A percentile compares a stretch with the other conserved stretches of the same genome.
Conservation (phyloP, 2,888 invertebrate genomes). For the Oscheius sp. region DNA sequence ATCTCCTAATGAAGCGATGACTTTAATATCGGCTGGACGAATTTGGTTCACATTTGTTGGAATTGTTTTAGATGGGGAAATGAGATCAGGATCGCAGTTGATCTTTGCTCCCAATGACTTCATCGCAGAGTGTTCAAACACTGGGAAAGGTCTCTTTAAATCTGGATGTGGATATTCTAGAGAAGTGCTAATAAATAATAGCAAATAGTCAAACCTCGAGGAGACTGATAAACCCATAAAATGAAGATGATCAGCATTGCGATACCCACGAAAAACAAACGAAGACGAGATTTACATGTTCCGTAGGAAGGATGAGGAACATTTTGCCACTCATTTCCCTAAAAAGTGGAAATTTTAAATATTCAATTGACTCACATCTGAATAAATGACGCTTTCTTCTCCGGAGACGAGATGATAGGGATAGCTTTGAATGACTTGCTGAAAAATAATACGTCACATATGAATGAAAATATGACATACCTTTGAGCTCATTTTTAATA, state of each 20-base stretch:
- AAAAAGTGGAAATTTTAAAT: constrained; percentile 3
- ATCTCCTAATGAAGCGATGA: constrained; percentile 55
- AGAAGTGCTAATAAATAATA: background rate
- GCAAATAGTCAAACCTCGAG: background rate
- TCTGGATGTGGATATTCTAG: background rate
- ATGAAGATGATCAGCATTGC: background rate
- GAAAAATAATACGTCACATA: too few species aligned
- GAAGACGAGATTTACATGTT: background rate
- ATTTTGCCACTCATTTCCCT: background rate
- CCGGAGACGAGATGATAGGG: background rate
- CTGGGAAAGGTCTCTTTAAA: background rate
- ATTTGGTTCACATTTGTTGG: constrained; percentile 25
- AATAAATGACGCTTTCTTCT: background rate
- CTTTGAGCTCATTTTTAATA: background rate
- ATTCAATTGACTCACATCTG: background rate
- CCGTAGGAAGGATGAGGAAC: background rate
- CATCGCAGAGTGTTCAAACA: constrained; percentile 5
- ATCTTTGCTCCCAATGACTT: constrained; percentile 6
- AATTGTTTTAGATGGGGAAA: background rate
- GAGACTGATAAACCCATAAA: background rate
- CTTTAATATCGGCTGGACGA: constrained; percentile 54
- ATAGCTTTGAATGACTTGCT: background rate
- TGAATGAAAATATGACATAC: too few species aligned
- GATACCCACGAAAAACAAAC: background rate
- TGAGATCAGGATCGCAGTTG: background rate